Conservation (phyloP, 2,888 invertebrate species). For the Sacculina carcini region DNA sequence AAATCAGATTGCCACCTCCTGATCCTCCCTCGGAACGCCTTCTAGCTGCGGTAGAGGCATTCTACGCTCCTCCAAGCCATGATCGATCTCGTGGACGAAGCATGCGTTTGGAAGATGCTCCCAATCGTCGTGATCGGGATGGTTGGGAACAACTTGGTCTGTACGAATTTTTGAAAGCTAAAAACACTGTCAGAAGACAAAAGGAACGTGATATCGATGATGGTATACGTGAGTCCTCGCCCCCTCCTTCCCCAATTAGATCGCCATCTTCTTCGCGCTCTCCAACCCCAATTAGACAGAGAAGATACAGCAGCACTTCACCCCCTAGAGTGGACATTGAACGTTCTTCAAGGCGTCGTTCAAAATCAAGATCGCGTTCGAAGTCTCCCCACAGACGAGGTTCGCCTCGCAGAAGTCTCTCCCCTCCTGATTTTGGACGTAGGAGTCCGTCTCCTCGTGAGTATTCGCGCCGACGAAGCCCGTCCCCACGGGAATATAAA, state of each 20-base stretch:
- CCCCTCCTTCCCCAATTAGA: slow-evolving; percentile 23
- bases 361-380: slow-evolving; percentile 12
- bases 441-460: too few relatives aligned
- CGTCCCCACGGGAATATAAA: too few relatives aligned
- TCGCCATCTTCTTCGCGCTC: not conserved
- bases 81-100: slow-evolving; percentile 59
- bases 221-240: slow-evolving; percentile 37
- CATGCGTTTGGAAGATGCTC: slow-evolving; percentile 5
- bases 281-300: not conserved
- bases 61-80: slow-evolving; percentile 80
- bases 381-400: too few relatives aligned
- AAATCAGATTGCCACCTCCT: slow-evolving; percentile 75
- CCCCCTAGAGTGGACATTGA: too few relatives aligned
- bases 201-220: slow-evolving; percentile 55
- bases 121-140: slow-evolving; percentile 24
- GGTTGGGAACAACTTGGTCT: slow-evolving; percentile 96
- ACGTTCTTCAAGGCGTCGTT: too few relatives aligned
- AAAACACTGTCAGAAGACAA: slow-evolving; percentile 62
- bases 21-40: slow-evolving; percentile 80
- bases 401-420: too few relatives aligned
- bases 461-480: too few relatives aligned
- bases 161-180: slow-evolving; percentile 92
- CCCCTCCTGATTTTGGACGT: too few relatives aligned
- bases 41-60: slow-evolving; percentile 78
- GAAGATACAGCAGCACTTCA: not conserved